Evolutionary conservation across 2,113 vertebrate genomes (phyloP), one percentile per base, ranked within the genome.

Genomic region (Syngnathus floridae): DNA sequence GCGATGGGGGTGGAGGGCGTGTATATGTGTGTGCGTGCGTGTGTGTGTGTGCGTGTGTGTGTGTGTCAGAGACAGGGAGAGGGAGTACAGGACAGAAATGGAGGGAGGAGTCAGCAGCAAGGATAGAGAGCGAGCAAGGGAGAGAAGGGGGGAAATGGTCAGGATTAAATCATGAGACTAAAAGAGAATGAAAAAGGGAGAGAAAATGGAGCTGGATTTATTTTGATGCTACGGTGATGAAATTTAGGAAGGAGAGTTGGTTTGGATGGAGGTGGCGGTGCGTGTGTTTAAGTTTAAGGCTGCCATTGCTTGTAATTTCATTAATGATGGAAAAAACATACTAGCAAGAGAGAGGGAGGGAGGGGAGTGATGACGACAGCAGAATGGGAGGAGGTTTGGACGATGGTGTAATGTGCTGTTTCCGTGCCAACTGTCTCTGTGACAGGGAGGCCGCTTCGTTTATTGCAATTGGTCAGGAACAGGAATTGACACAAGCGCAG

Each of bases 401-500:
- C 75, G 79, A 84, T 88, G 87, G 88, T 88, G 84, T 89, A 90
- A 88, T 87, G 84, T 86, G 82, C 84, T 87, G 91, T 91, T 91
- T 90, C 90, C 82, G 88, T 91, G 91, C 90, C 90, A 92, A 91
- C 90, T 88, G 88, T 87, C 85, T 84, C 88, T 87, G 87, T 88
- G 86, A 90, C 85, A 89, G 88, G 84, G 83, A 77, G 84, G 75
- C 84, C 77, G 84, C 84, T 88, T 89, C 87, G 85, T 91, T 85
- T 79, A 78, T 82, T 81, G 85, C 81, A 75, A 90, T 89, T 90
- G 86, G 89, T 83, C 78, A 4, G 36, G 14, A 80, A 38, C 63
- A 72, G 54, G 54, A 86, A 88, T 51, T 74, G 88, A 88, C 82
- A 69, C 84, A 71, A 74, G 67, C 66, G 68, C 31, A 6, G 72